Percentiles rank a stretch among this genome's conserved stretches.
Evolutionary conservation across 1,140 invertebrate genomes (phyloP).

Genomic region (Orius insidiosus): DNA sequence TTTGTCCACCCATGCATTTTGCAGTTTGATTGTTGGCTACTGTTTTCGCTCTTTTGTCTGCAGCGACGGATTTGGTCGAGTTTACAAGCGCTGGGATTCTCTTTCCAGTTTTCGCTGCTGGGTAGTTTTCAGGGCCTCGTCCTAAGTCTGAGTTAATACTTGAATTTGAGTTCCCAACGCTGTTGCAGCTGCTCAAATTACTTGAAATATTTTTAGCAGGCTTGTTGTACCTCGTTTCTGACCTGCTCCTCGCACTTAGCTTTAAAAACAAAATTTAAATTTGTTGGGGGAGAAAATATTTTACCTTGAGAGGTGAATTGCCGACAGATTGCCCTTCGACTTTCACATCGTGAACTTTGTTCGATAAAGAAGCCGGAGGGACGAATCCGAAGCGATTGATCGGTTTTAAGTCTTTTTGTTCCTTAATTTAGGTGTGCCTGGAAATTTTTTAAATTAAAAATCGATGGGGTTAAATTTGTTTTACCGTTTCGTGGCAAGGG

Average conservation of each 20-base stretch:
- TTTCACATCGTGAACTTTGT: conserved; percentile 14
- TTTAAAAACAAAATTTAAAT: no score
- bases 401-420: conserved; percentile 1
- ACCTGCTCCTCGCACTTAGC: not conserved
- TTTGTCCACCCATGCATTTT: not conserved
- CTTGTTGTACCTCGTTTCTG: conserved; percentile 8
- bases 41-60: conserved; percentile 43
- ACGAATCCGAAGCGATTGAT: conserved; percentile 12
- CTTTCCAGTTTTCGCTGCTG: not conserved
- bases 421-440: not conserved
- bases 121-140: not conserved
- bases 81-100: conserved; percentile 19
- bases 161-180: not conserved
- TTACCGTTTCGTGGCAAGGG: conserved; percentile 6
- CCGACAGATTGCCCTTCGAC: not conserved
- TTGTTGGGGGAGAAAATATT: no score
- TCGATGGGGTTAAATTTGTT: not conserved
- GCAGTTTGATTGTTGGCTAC: conserved; percentile 33
- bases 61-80: conserved; percentile 22
- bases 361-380: conserved; percentile 6
- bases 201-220: not conserved
- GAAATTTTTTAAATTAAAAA: not conserved
- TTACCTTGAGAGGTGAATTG: no score
- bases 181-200: not conserved
- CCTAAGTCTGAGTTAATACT: no score